These are phyloP conservation scores for Panzeria rudis DNA, from an alignment of 2,888 invertebrate genomes.

Conservation along the genomic window DNA sequence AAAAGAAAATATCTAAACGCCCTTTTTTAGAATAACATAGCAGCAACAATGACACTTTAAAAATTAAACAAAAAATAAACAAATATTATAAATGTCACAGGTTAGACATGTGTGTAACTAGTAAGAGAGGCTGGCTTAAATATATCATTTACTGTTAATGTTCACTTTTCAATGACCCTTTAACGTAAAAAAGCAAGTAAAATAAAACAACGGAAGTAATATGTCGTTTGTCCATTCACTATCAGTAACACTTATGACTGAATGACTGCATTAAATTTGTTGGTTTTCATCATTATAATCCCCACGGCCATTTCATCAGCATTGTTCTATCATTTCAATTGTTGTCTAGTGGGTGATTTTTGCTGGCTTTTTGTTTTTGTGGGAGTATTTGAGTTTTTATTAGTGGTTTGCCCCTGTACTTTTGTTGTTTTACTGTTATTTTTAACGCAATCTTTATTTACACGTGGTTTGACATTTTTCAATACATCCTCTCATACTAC, in stretches of 20 bases:
- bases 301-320: conserved; percentile 41
- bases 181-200: not conserved
- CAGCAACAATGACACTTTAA: not conserved
- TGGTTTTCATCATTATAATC: conserved; percentile 53
- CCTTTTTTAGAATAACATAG: conserved; percentile 5
- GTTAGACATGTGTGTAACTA: conserved; percentile 10
- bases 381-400: conserved; percentile 30
- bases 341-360: conserved; percentile 13
- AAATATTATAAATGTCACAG: conserved; percentile 18
- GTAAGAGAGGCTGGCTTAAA: conserved; percentile 4
- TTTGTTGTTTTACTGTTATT: conserved; percentile 46
- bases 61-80: not conserved
- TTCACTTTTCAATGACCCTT: conserved; percentile 40
- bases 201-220: conserved; percentile 50
- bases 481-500: conserved; percentile 14
- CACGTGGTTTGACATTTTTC: conserved; percentile 68
- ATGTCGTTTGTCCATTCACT: conserved; percentile 58
- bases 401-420: conserved; percentile 32
- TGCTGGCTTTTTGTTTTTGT: not conserved
- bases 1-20: not conserved
- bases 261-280: conserved; percentile 62
- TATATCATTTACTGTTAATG: conserved; percentile 30
- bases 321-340: conserved; percentile 25
- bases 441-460: conserved; percentile 69
- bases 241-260: conserved; percentile 71